Evolutionary conservation across 2,888 invertebrate genomes (phyloP).

Genomic region (Sphaeridia pumilis): DNA sequence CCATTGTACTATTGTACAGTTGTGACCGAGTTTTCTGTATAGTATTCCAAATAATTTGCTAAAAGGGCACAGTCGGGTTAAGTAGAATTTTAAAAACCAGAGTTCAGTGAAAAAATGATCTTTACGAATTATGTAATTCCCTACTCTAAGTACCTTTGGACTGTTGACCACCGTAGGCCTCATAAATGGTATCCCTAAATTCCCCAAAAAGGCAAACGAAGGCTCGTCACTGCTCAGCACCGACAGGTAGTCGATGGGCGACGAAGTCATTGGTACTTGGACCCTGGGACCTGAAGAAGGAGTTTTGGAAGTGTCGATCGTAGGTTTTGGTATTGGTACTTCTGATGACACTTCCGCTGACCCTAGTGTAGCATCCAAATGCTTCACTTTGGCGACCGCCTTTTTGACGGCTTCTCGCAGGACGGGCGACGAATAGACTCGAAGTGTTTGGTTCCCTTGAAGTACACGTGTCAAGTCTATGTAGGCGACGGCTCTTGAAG

Average conservation of each 20-base stretch:
- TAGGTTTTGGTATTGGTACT: background rate
- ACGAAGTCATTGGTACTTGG: background rate
- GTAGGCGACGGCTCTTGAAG: constrained; percentile 32
- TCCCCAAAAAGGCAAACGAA: constrained; percentile 34
- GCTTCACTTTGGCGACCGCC: constrained; percentile 29
- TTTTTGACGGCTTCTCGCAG: constrained; percentile 30
- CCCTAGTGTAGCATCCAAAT: constrained; percentile 16
- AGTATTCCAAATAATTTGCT: no score
- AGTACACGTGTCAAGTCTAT: constrained; percentile 31
- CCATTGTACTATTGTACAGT: no score
- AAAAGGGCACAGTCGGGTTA: no score
- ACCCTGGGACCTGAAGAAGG: background rate
- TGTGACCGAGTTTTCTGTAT: no score
- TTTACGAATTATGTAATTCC: no score
- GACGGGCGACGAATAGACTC: constrained; percentile 31
- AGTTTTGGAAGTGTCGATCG: background rate
- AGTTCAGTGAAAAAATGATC: no score
- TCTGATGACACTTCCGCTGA: background rate
- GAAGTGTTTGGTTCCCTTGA: constrained; percentile 34
- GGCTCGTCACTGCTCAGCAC: constrained; percentile 28
- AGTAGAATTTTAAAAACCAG: no score
- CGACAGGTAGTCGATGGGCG: constrained; percentile 28
- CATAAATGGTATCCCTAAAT: constrained; percentile 33
- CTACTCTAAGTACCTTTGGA: constrained; percentile 33
- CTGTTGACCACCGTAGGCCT: constrained; percentile 28